These are phyloP conservation scores for Orchesella cincta DNA, from an alignment of 1,140 invertebrate species.

Conservation along the genomic window DNA sequence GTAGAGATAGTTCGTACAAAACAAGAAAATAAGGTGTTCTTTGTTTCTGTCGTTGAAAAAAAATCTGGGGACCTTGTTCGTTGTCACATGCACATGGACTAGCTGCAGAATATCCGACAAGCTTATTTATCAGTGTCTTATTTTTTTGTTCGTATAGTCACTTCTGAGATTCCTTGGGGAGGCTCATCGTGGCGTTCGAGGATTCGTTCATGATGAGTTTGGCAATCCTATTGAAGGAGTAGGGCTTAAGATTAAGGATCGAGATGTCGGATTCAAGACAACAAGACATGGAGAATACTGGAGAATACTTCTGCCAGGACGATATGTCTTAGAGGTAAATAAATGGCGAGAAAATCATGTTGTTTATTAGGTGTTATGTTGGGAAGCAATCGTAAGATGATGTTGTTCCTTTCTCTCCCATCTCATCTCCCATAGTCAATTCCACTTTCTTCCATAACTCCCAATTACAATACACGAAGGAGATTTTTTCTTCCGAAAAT, in stretches of 20 bases:
- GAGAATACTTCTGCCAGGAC: constrained; percentile 80
- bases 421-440: neutral
- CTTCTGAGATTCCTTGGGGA: constrained; percentile 84
- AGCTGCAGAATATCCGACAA: too few relatives aligned
- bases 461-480: too few relatives aligned
- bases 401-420: too few relatives aligned
- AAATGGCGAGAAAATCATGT: too few relatives aligned
- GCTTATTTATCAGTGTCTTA: constrained; percentile 21
- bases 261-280: constrained; percentile 83
- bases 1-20: too few relatives aligned
- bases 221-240: constrained; percentile 81
- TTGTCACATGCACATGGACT: too few relatives aligned
- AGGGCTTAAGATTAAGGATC: constrained; percentile 77
- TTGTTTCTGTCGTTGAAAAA: too few relatives aligned
- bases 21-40: too few relatives aligned
- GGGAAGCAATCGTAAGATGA: too few relatives aligned
- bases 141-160: constrained; percentile 61
- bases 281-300: constrained; percentile 93
- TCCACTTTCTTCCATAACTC: too few relatives aligned
- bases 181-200: constrained; percentile 79
- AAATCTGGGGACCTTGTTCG: too few relatives aligned
- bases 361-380: constrained; percentile 15
- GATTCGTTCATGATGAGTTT: constrained; percentile 79
- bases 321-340: constrained; percentile 77
- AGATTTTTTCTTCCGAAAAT: too few relatives aligned